Conservation (phyloP, 2,113 vertebrate species). For the Pomatorhinus ruficollis region DNA sequence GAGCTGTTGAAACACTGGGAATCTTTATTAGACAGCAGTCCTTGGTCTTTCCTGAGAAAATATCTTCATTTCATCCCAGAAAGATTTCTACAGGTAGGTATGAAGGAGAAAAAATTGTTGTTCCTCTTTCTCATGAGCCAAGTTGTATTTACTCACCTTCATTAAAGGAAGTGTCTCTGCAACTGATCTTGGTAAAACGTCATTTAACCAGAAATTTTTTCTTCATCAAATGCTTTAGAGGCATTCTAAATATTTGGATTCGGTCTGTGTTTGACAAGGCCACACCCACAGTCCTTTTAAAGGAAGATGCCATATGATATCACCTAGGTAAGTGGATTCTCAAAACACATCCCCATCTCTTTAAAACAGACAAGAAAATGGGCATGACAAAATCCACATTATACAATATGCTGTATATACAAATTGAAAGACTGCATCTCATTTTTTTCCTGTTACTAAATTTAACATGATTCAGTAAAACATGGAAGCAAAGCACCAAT, state of each 20-base stretch:
- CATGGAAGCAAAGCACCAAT: conserved; percentile 55
- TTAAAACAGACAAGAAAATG: conserved; percentile 37
- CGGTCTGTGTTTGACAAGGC: conserved; percentile 10
- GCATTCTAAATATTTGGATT: neutral
- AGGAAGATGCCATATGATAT: neutral
- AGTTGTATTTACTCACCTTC: conserved; percentile 36
- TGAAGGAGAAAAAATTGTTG: neutral
- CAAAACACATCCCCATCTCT: conserved; percentile 50
- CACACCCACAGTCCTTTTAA: neutral
- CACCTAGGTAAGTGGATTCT: conserved; percentile 4
- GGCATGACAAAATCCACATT: conserved; percentile 44
- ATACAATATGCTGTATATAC: conserved; percentile 44
- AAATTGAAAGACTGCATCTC: conserved; percentile 44
- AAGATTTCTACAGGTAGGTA: neutral
- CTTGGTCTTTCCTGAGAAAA: conserved; percentile 32
- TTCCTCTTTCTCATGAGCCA: neutral
- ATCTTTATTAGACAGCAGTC: neutral
- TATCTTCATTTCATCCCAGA: neutral
- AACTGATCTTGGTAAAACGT: neutral
- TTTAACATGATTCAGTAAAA: conserved; percentile 47
- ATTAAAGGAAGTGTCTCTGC: neutral
- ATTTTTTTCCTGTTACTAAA: neutral
- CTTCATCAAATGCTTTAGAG: conserved; percentile 9
- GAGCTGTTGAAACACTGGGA: neutral
- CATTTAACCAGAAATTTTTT: neutral